phyloP scores from a whole-genome alignment of 1,140 invertebrate genomes.

The Drosophila ananassae region DNA sequence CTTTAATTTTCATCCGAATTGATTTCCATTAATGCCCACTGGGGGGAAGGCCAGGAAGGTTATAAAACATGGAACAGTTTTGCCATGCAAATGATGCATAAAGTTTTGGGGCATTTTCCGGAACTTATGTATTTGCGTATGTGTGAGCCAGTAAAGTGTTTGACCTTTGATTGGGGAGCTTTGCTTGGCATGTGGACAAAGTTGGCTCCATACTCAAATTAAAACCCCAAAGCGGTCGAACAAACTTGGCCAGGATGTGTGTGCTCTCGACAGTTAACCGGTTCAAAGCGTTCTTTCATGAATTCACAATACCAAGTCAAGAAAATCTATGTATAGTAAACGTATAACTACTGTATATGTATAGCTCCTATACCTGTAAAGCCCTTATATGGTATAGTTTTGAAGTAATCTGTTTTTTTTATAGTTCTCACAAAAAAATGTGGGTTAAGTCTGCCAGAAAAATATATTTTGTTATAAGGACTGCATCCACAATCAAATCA shows the following conservation, averaged over 20 bases:
- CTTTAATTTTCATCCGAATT: constrained; percentile 61
- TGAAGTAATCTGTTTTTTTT: background rate
- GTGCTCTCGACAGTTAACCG: constrained; percentile 15
- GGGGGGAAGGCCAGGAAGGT: constrained; percentile 6
- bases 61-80: constrained; percentile 53
- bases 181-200: constrained; percentile 1
- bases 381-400: background rate
- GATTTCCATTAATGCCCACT: constrained; percentile 64
- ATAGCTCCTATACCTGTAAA: too few relatives aligned
- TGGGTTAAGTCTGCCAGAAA: background rate
- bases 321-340: background rate
- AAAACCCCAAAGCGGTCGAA: constrained; percentile 43
- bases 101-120: constrained; percentile 42
- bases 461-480: background rate
- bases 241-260: constrained; percentile 16
- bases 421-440: background rate
- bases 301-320: background rate
- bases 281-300: constrained; percentile 9
- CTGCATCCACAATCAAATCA: background rate
- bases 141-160: constrained; percentile 35
- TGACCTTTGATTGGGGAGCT: constrained; percentile 48
- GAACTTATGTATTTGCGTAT: background rate
- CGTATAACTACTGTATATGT: too few relatives aligned
- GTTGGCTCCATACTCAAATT: constrained; percentile 23
- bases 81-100: constrained; percentile 70